phyloP scores from a whole-genome alignment of 1,140 invertebrate species.

The Temnothorax nylanderi region DNA sequence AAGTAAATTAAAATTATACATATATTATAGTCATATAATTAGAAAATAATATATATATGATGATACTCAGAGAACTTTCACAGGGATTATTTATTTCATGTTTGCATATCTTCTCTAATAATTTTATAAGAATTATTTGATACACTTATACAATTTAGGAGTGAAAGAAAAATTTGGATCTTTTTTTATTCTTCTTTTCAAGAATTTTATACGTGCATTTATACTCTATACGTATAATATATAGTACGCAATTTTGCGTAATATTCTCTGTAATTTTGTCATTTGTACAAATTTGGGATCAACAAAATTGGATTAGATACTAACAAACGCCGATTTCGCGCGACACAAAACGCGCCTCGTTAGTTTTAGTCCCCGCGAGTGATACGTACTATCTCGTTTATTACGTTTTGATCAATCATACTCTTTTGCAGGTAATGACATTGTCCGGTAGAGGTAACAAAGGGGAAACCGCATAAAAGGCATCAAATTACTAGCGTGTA shows the following conservation, averaged over 20 bases:
- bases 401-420: slow-evolving; percentile 56
- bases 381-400: slow-evolving; percentile 49
- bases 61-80: not conserved
- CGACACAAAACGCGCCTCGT: slow-evolving; percentile 29
- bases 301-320: slow-evolving; percentile 26
- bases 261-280: not conserved
- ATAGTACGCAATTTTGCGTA: not conserved
- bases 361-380: slow-evolving; percentile 30
- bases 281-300: slow-evolving; percentile 15
- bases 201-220: not conserved
- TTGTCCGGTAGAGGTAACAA: slow-evolving; percentile 63
- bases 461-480: slow-evolving; percentile 54
- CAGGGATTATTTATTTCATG: not conserved
- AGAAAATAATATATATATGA: not conserved
- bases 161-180: not conserved
- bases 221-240: not conserved
- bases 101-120: not conserved
- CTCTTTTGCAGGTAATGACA: slow-evolving; percentile 71
- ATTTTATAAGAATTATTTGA: not conserved
- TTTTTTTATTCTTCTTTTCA: not conserved
- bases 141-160: not conserved
- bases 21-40: not conserved
- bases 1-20: not conserved
- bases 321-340: slow-evolving; percentile 44
- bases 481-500: slow-evolving; percentile 66